Evolutionary conservation across 2,113 vertebrate species (phyloP).

Genomic region (Mormyrus iriodes): DNA sequence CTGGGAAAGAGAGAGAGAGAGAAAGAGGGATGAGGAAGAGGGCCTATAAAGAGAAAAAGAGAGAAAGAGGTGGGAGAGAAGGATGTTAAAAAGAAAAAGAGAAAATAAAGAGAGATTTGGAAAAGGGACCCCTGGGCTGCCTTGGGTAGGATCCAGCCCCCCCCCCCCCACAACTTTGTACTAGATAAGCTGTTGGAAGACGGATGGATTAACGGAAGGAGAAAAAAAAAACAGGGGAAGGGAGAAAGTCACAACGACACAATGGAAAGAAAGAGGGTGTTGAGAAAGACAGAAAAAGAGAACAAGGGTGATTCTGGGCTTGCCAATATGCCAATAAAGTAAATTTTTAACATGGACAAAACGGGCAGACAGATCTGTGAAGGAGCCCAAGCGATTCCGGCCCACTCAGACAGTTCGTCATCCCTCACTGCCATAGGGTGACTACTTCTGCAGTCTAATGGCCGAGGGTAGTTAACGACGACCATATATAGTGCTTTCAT

Average conservation of each 20-base stretch:
- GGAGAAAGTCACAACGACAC: slow-evolving; percentile 18
- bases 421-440: not conserved
- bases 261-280: not conserved
- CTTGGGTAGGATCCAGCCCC: not conserved
- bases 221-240: not conserved
- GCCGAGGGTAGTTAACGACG: not conserved
- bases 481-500: not conserved
- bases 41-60: slow-evolving; percentile 10
- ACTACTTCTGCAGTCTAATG: not conserved
- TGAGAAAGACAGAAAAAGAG: slow-evolving; percentile 3
- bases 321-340: slow-evolving; percentile 27
- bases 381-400: not conserved
- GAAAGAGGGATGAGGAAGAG: not conserved
- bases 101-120: not conserved
- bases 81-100: not conserved
- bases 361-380: not conserved
- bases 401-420: not conserved
- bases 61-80: slow-evolving; percentile 11
- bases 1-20: slow-evolving; percentile 11
- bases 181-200: not conserved
- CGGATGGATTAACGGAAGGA: not conserved
- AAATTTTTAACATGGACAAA: slow-evolving; percentile 28
- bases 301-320: not conserved
- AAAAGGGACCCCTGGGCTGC: not conserved
- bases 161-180: not conserved